Evolutionary conservation across 1,140 invertebrate species (phyloP), one percentile per base, ranked within the genome.

Genomic region (Drosophila biarmipes): DNA sequence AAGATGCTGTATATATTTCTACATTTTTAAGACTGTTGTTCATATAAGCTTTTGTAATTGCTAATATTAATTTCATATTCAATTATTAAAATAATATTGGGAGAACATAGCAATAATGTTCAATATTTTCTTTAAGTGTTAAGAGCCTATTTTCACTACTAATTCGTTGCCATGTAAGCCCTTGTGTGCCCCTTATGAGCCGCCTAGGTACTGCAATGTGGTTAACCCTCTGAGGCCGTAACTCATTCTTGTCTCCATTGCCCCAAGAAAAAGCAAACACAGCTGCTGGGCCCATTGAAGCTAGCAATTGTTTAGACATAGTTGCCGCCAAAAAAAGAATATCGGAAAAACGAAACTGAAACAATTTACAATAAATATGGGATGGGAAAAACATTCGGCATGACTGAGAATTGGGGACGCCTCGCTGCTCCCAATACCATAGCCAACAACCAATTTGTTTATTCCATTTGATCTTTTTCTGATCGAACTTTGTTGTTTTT

Each of bases 381-480:
- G 38, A 76, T 62, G 55, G 58, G 40, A 72, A 42, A 72, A 59
- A 63, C 72, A 74, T 79, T 85, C 66, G 71, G 63, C 75, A 61
- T 71, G 59, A 34, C 61, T 59, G 66, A 42, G 45, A 73, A 86
- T 77, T 77, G 72, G 61, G 78, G 58, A 77, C 72, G 72, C 81
- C 69, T 54, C 55, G 52, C 15, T 42, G 38, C 46, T 52, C 37
- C 31, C 72, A 56, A 74, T 61, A 55, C n/a, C n/a, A n/a, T n/a
- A n/a, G n/a, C n/a, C n/a, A n/a, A n/a, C n/a, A n/a, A n/a, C 31
- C 71, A 79, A 89, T 89, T 89, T 89, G 75, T 87, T 89, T 89
- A 59, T 73, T 80, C 63, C 58, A 55, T 42, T 27, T 42, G 46
- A 66, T 73, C 42, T 24, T 53, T 29, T 37, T 55, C 17, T 58